These are phyloP conservation scores for Oreochromis tanganicae DNA, from an alignment of 2,113 vertebrate species.

Conservation along the genomic window DNA sequence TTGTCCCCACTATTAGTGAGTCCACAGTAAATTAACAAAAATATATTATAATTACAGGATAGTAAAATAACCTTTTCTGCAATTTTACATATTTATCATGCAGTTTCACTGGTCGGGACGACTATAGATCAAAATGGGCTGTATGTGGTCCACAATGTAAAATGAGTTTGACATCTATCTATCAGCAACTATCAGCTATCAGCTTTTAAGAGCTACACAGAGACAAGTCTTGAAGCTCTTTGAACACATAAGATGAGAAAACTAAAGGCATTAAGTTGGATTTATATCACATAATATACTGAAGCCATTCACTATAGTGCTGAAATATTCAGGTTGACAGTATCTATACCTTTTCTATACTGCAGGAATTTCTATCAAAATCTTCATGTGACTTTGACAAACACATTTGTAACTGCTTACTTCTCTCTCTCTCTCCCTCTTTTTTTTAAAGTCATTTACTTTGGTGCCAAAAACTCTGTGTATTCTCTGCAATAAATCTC, in stretches of 20 bases:
- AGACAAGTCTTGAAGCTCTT: constrained; percentile 5
- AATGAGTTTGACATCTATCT: background rate
- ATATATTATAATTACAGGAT: background rate
- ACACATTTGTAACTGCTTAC: background rate
- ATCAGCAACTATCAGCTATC: constrained; percentile 27
- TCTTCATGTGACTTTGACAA: background rate
- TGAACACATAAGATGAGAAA: background rate
- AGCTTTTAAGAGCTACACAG: background rate
- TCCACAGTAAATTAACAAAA: background rate
- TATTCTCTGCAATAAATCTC: background rate
- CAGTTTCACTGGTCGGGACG: background rate
- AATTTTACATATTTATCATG: background rate
- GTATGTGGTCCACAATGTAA: background rate
- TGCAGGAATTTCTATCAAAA: background rate
- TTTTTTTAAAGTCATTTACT: background rate
- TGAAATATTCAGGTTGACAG: background rate
- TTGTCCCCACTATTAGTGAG: background rate
- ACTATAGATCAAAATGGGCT: background rate
- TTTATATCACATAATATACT: background rate
- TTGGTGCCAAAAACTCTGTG: background rate
- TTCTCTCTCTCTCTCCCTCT: fast-evolving
- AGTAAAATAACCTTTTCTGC: background rate
- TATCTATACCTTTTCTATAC: background rate
- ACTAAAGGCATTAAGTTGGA: background rate
- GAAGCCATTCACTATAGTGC: background rate